Percentiles rank a stretch among this genome's conserved stretches.
Conservation (phyloP, 2,888 invertebrate species). For the Trichopoda pennipes region DNA sequence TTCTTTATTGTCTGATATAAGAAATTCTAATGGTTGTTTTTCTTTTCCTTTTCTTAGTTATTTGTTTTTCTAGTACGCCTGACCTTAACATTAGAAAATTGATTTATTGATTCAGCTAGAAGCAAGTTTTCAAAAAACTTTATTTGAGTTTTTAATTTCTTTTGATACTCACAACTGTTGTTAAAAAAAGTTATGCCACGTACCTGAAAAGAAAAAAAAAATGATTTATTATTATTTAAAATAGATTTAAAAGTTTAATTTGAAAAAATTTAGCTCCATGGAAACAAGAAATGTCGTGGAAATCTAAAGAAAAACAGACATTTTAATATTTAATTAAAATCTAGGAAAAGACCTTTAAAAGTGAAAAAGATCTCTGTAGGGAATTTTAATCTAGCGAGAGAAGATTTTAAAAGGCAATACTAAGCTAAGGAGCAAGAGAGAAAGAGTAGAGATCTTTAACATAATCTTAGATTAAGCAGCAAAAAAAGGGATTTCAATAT, state of each 20-base stretch:
- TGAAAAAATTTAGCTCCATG: neutral
- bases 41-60: neutral
- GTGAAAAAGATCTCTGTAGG: too few species aligned
- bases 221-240: neutral
- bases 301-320: neutral
- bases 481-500: too few species aligned
- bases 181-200: neutral
- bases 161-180: conserved; percentile 26
- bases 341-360: too few species aligned
- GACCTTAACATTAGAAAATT: conserved; percentile 36
- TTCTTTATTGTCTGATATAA: neutral
- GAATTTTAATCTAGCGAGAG: too few species aligned
- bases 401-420: too few species aligned
- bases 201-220: conserved; percentile 35
- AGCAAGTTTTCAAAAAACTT: neutral
- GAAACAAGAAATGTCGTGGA: too few species aligned
- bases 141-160: neutral
- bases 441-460: too few species aligned
- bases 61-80: conserved; percentile 33
- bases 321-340: neutral
- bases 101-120: conserved; percentile 9
- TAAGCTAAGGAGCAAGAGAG: too few species aligned
- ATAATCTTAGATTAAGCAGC: too few species aligned
- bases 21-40: conserved; percentile 24
- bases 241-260: too few species aligned